These are phyloP conservation scores for Empidonax alnorum DNA, from an alignment of 2,113 vertebrate genomes.

Conservation along the genomic window DNA sequence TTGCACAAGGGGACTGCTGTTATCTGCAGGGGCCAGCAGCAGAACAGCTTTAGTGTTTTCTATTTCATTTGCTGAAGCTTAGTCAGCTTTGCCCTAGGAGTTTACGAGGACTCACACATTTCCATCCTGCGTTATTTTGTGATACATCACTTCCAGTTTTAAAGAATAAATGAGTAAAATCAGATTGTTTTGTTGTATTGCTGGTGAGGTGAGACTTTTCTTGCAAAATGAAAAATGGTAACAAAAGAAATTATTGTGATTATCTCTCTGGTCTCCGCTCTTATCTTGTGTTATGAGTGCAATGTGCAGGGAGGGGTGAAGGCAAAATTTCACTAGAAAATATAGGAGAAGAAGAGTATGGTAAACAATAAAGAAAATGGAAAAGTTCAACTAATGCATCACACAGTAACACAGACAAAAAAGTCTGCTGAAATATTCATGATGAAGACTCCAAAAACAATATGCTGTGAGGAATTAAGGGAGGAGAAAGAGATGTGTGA, in stretches of 20 bases:
- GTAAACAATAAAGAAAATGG: slow-evolving; percentile 18
- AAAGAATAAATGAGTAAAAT: slow-evolving; percentile 7
- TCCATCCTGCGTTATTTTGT: background rate
- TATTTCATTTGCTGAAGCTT: background rate
- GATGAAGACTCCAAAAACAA: slow-evolving; percentile 15
- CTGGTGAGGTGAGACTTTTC: background rate
- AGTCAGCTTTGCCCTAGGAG: slow-evolving; percentile 12
- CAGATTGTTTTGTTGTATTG: background rate
- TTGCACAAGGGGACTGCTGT: background rate
- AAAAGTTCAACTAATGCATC: background rate
- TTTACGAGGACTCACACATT: background rate
- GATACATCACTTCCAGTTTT: background rate
- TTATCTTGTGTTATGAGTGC: background rate
- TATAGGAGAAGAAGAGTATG: background rate
- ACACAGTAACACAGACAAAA: background rate
- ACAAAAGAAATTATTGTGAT: background rate
- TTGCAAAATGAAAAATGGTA: background rate
- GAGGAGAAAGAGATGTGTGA: background rate
- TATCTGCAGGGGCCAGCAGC: background rate
- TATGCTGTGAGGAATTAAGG: slow-evolving; percentile 7
- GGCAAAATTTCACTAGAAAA: background rate
- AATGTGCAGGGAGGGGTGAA: background rate
- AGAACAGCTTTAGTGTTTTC: background rate
- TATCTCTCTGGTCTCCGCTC: background rate
- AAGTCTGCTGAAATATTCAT: slow-evolving; percentile 47